phyloP scores from a whole-genome alignment of 2,888 invertebrate genomes.

The Anticlea derivata region DNA sequence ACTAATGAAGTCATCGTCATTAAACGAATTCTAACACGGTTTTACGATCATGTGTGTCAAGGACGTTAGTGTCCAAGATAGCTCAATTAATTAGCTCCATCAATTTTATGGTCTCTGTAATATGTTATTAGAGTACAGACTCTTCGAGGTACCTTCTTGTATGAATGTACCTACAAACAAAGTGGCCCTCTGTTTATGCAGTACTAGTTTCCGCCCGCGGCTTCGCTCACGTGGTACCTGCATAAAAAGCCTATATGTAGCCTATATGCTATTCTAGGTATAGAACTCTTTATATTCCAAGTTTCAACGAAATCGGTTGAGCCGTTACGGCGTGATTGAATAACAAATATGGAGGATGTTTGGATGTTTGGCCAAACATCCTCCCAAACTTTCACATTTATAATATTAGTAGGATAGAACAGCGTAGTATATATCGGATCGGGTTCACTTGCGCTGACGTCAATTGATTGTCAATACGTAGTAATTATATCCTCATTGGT shows the following conservation, averaged over 20 bases:
- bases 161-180: conserved; percentile 12
- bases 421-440: no score
- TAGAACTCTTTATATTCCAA: no score
- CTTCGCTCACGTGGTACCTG: no score
- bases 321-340: no score
- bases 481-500: no score
- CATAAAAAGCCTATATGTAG: no score
- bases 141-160: background rate
- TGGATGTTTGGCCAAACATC: no score
- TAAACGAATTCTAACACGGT: conserved; percentile 25
- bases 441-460: conserved; percentile 51
- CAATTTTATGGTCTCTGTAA: conserved; percentile 23
- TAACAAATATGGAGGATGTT: no score
- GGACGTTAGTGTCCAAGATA: conserved; percentile 26
- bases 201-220: conserved; percentile 41
- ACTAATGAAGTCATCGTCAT: conserved; percentile 28
- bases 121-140: conserved; percentile 2
- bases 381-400: no score
- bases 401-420: no score
- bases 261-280: no score
- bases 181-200: conserved; percentile 10
- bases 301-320: no score
- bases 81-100: conserved; percentile 22
- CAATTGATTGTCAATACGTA: conserved; percentile 40
- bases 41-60: conserved; percentile 30